Conservation (phyloP, 2,113 vertebrate species). For the Chionis minor region DNA sequence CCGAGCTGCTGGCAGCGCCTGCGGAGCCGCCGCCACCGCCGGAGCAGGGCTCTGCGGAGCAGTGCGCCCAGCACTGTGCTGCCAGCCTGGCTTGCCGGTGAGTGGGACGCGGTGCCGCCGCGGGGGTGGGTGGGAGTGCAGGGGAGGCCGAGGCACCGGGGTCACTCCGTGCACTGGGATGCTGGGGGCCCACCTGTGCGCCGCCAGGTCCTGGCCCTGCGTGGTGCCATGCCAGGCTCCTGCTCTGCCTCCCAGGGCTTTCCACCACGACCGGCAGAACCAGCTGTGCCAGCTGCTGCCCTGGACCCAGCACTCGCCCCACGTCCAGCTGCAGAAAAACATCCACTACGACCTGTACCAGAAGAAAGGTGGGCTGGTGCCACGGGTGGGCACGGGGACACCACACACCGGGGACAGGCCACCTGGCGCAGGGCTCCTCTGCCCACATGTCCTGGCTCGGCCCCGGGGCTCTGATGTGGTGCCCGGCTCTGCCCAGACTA, state of each 20-base stretch:
- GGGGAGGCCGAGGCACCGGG: rapidly evolving
- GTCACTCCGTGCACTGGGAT: background rate
- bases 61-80: slow-evolving; percentile 84
- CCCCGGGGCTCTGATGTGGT: background rate
- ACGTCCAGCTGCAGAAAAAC: slow-evolving; percentile 82
- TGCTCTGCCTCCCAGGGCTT: slow-evolving; percentile 75
- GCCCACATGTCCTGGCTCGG: rapidly evolving
- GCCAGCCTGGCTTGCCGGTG: slow-evolving; percentile 85
- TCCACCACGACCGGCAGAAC: slow-evolving; percentile 85
- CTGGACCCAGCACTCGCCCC: slow-evolving; percentile 84
- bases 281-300: slow-evolving; percentile 85
- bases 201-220: background rate
- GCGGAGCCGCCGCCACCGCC: background rate
- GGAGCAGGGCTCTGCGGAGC: slow-evolving; percentile 73
- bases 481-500: slow-evolving; percentile 76
- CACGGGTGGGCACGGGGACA: background rate
- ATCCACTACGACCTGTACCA: slow-evolving; percentile 91
- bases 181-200: background rate
- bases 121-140: background rate
- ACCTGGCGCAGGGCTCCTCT: background rate
- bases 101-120: background rate
- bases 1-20: slow-evolving; percentile 75
- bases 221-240: background rate
- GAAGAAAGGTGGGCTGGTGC: slow-evolving; percentile 85
- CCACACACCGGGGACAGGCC: background rate